Evolutionary conservation across 1,140 invertebrate genomes (phyloP).

Genomic region (Coptotermes formosanus): DNA sequence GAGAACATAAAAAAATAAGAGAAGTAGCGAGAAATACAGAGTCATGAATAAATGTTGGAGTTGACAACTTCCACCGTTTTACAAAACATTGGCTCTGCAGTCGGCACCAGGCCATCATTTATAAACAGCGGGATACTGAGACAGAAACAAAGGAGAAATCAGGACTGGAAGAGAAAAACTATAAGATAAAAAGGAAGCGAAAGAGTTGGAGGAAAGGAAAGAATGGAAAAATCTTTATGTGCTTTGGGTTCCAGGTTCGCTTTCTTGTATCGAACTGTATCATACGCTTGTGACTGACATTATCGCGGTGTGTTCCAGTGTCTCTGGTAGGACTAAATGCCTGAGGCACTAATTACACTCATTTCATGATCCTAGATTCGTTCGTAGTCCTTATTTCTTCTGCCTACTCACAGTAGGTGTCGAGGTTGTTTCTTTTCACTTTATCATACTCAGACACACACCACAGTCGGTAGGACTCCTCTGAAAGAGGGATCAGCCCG

Average conservation of each 20-base stretch:
- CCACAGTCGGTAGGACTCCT: too few species aligned
- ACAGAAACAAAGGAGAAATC: not conserved
- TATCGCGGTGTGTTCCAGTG: not conserved
- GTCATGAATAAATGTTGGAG: not conserved
- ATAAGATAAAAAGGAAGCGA: not conserved
- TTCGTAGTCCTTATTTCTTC: too few species aligned
- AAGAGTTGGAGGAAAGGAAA: not conserved
- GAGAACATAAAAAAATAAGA: not conserved
- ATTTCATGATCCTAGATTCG: too few species aligned
- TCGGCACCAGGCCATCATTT: not conserved
- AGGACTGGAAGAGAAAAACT: not conserved
- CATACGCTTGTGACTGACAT: not conserved
- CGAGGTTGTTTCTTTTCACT: too few species aligned
- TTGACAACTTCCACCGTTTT: not conserved
- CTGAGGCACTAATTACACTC: too few species aligned
- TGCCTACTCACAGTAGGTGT: too few species aligned
- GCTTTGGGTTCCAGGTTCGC: not conserved
- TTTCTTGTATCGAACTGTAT: not conserved
- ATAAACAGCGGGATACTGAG: not conserved
- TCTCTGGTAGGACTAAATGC: too few species aligned
- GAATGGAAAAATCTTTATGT: not conserved
- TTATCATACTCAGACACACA: too few species aligned
- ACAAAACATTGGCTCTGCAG: constrained; percentile 10
- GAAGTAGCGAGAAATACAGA: not conserved
- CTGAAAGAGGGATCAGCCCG: too few species aligned